A percentile compares a stretch with the other conserved stretches of the same genome.
phyloP scores from a whole-genome alignment of 2,888 invertebrate genomes.

The Nasonia oneida region DNA sequence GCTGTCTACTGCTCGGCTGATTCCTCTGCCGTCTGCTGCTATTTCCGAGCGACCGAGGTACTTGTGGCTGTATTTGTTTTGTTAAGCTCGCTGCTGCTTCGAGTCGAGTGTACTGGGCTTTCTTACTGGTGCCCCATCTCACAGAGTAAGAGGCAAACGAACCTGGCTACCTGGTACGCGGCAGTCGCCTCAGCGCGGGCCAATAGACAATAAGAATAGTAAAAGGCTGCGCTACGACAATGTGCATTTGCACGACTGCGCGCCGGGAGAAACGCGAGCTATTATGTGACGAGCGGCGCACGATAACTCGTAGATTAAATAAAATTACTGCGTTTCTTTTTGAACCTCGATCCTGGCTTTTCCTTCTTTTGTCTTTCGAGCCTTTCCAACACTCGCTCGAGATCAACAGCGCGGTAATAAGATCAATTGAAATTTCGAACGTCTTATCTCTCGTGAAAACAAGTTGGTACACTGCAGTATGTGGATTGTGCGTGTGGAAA shows the following conservation, averaged over 20 bases:
- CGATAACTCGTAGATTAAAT: constrained; percentile 50
- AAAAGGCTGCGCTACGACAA: constrained; percentile 13
- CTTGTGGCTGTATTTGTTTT: background rate
- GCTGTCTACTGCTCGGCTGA: background rate
- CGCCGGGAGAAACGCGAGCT: constrained; percentile 30
- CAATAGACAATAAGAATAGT: background rate
- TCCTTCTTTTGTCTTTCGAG: background rate
- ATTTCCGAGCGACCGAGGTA: background rate
- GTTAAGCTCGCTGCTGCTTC: background rate
- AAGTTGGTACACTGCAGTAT: too few species aligned
- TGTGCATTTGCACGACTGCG: constrained; percentile 11
- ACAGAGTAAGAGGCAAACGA: background rate
- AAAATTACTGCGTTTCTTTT: constrained; percentile 14
- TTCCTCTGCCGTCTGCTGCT: background rate
- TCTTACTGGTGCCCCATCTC: too few species aligned
- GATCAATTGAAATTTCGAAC: too few species aligned
- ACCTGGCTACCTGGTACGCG: background rate
- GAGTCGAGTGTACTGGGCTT: background rate
- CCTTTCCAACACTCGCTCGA: too few species aligned
- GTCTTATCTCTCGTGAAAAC: too few species aligned
- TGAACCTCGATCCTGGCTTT: background rate
- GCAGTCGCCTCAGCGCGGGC: background rate
- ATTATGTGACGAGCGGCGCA: constrained; percentile 37
- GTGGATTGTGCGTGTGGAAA: too few species aligned
- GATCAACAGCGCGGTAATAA: too few species aligned